Evolutionary conservation across 2,888 invertebrate genomes (phyloP), one percentile per base, ranked within the genome.

Genomic region (Drosophila nigritarsus): DNA sequence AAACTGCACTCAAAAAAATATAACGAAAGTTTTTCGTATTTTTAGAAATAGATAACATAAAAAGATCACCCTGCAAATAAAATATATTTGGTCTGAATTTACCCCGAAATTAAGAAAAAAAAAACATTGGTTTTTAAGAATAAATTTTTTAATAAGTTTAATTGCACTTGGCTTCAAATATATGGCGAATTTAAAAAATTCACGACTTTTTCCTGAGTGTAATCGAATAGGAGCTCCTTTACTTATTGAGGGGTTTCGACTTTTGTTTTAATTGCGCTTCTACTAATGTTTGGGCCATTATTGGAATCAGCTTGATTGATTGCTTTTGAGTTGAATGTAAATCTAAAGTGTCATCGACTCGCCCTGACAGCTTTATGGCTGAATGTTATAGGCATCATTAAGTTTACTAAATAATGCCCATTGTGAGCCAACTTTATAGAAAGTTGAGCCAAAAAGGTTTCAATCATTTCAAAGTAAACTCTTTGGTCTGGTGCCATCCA

Each of bases 301-400:
- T 54, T 34, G 45, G 29, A 54, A 42, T 40, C 0, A 40, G 11
- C 49, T 59, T 71, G 78, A 60, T 71, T 77, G 65, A 77, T 63
- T 65, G 51, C 34, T 30, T 40, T 40, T 55, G 36, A n/a, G 27
- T 29, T 30, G 1, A 15, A 20, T 7, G 18, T 7, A 38, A 53
- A 24, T 20, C 13, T 9, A 38, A 45, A 54, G 27, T 58, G 53
- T 53, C 62, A 67, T 51, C 59, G 36, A 60, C 48, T 68, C 55
- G 50, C 20, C 20, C 66, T 61, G 61, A 66, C 45, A 64, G 27
- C 49, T 58, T 61, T 36, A 54, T 45, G 53, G 34, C 36, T 29
- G 11, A 63, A 62, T 20, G 59, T 53, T 55, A 63, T 59, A n/a
- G 61, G 62, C 42, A 49, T 63, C 73, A 66, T 59, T 50, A 62